Evolutionary conservation across 2,888 invertebrate species (phyloP).

Genomic region (Apodemia mormo): DNA sequence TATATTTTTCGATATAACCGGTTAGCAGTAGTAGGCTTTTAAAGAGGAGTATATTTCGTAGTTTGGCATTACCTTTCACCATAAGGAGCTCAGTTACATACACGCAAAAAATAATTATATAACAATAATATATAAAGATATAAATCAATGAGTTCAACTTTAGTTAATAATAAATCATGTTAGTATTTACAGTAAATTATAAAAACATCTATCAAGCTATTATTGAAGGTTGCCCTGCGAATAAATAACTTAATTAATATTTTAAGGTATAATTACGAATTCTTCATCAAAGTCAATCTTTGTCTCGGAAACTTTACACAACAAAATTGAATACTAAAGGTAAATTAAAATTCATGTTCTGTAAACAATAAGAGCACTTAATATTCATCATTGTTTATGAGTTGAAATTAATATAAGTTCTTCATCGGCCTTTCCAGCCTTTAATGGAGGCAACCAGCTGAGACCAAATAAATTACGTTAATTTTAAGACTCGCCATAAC

Average conservation of each 20-base stretch:
- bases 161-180: too few relatives aligned
- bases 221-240: background rate
- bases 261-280: background rate
- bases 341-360: slow-evolving; percentile 40
- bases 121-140: too few relatives aligned
- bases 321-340: slow-evolving; percentile 19
- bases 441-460: slow-evolving; percentile 32
- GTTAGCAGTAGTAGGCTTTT: too few relatives aligned
- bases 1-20: too few relatives aligned
- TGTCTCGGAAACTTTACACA: slow-evolving; percentile 20
- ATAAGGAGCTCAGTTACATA: too few relatives aligned
- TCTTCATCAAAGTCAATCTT: slow-evolving; percentile 6
- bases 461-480: slow-evolving; percentile 40
- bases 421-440: slow-evolving; percentile 44
- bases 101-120: too few relatives aligned
- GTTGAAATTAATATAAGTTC: slow-evolving; percentile 55
- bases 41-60: too few relatives aligned
- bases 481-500: slow-evolving; percentile 30
- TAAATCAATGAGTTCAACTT: too few relatives aligned
- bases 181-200: too few relatives aligned
- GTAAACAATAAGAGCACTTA: slow-evolving; percentile 48
- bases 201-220: background rate
- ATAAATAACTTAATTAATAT: slow-evolving; percentile 9
- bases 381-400: slow-evolving; percentile 60
- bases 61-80: too few relatives aligned